A percentile compares a stretch with the other conserved stretches of the same genome.
These are phyloP conservation scores for Anagyrus pseudococci DNA, from an alignment of 2,888 invertebrate genomes.

Conservation along the genomic window DNA sequence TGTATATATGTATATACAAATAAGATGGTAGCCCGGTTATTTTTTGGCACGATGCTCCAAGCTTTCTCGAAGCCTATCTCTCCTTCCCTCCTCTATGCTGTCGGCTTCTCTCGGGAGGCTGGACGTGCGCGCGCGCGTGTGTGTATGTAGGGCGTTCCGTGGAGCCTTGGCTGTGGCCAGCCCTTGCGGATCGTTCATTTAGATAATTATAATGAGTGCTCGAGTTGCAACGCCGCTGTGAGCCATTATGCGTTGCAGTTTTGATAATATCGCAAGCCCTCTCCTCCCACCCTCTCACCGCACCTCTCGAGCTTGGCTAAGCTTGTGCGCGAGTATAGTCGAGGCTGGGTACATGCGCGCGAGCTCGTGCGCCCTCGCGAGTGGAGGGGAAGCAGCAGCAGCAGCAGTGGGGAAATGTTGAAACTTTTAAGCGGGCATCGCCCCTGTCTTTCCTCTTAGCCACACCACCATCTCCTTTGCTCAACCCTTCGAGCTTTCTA, in stretches of 20 bases:
- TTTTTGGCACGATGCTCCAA: too few species aligned
- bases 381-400: neutral
- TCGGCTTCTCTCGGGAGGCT: too few species aligned
- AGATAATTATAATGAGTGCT: constrained; percentile 39
- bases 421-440: constrained; percentile 29
- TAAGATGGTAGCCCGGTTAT: too few species aligned
- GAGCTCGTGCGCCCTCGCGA: too few species aligned
- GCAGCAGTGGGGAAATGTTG: neutral
- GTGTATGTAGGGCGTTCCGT: neutral
- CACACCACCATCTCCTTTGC: too few species aligned
- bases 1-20: neutral
- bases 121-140: neutral
- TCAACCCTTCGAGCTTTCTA: too few species aligned
- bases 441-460: constrained; percentile 4
- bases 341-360: too few species aligned
- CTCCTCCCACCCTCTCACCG: too few species aligned
- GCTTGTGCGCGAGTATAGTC: too few species aligned
- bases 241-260: constrained; percentile 26
- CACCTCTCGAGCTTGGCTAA: too few species aligned
- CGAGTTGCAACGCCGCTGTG: constrained; percentile 23
- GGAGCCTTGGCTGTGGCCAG: neutral
- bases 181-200: constrained; percentile 35
- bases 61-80: too few species aligned
- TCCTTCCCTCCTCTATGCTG: too few species aligned
- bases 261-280: constrained; percentile 32